phyloP scores from a whole-genome alignment of 2,113 vertebrate genomes.

The Gymnocephalus cernua region DNA sequence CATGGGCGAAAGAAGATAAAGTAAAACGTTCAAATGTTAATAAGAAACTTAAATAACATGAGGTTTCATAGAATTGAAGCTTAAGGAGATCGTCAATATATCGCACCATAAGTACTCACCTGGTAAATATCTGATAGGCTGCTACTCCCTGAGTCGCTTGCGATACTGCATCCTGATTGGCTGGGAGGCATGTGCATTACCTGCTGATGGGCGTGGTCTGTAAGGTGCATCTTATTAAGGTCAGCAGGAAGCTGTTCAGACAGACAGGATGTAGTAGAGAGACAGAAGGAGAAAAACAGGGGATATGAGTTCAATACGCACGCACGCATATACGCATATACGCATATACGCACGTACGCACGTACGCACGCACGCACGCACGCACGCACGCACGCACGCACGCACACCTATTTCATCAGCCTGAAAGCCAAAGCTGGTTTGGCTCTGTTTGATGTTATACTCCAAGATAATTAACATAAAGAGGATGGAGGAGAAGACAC shows the following conservation, averaged over 20 bases:
- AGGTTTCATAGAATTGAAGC: neutral
- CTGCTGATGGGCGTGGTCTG: constrained; percentile 92
- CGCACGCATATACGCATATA: too few species aligned
- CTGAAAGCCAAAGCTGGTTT: constrained; percentile 56
- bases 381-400: neutral
- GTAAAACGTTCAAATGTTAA: neutral
- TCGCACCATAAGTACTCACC: constrained; percentile 77
- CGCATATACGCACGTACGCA: constrained; percentile 5
- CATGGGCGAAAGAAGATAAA: neutral
- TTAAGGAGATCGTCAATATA: neutral
- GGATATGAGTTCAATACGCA: constrained; percentile 42
- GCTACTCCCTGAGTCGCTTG: constrained; percentile 98
- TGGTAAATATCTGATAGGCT: constrained; percentile 99
- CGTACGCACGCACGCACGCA: neutral
- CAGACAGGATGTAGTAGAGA: constrained; percentile 52
- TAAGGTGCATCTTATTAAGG: constrained; percentile 97
- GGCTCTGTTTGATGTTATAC: constrained; percentile 32
- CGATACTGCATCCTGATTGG: constrained; percentile 97
- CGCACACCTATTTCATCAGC: constrained; percentile 26
- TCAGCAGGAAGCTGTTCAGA: constrained; percentile 93
- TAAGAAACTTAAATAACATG: neutral
- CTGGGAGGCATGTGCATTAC: constrained; percentile 92
- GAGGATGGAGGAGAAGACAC: constrained; percentile 28
- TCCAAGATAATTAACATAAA: constrained; percentile 41
- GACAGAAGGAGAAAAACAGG: constrained; percentile 9